phyloP scores from a whole-genome alignment of 2,113 vertebrate genomes.

The Onychostruthus taczanowskii region DNA sequence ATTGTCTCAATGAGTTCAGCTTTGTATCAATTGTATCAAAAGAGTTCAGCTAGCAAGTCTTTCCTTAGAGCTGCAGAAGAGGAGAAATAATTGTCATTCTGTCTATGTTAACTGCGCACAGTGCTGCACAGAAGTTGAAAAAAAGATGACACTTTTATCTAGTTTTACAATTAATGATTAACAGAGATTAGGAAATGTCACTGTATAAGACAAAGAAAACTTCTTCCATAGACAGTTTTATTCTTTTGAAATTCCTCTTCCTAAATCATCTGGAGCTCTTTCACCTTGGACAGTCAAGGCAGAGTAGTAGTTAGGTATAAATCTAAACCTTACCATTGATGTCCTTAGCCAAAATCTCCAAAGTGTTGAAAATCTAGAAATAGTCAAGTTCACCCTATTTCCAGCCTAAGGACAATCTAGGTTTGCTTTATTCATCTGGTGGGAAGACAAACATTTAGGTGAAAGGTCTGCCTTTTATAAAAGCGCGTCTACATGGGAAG shows the following conservation, averaged over 20 bases:
- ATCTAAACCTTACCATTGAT: not conserved
- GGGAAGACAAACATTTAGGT: not conserved
- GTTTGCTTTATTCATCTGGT: not conserved
- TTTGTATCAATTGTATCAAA: too few species aligned
- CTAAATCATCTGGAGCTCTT: not conserved
- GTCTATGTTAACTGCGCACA: not conserved
- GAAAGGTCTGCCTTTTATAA: not conserved
- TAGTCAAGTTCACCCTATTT: not conserved
- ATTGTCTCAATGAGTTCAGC: not conserved
- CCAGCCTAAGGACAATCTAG: not conserved
- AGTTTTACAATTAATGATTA: not conserved
- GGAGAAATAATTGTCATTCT: not conserved
- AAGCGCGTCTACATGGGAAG: not conserved
- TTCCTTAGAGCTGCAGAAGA: not conserved
- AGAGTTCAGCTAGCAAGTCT: not conserved
- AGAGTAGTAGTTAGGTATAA: not conserved
- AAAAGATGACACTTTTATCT: not conserved
- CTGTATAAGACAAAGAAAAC: not conserved
- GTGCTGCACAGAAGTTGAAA: not conserved
- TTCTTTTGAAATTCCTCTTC: not conserved
- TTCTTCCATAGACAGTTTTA: not conserved
- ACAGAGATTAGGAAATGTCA: not conserved
- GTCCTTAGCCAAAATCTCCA: not conserved
- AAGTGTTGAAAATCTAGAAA: not conserved
- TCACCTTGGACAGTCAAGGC: not conserved